Conservation (phyloP, 2,888 invertebrate species). For the Agonopterix alstromeriana region DNA sequence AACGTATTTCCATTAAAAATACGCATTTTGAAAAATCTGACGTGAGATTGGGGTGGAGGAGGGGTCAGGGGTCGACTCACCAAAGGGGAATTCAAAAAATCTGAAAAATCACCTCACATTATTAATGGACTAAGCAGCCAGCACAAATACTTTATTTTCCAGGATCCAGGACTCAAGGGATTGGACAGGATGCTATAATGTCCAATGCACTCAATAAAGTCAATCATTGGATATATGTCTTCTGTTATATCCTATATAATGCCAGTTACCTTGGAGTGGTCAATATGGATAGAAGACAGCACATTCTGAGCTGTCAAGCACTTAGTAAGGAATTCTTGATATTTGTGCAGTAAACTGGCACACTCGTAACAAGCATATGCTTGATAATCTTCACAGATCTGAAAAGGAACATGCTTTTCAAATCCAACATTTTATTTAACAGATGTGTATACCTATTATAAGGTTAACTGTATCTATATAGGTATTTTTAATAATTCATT, state of each 20-base stretch:
- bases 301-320: conserved; percentile 22
- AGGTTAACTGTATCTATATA: background rate
- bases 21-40: no score
- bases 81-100: no score
- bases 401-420: background rate
- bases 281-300: conserved; percentile 10
- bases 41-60: no score
- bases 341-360: conserved; percentile 21
- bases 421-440: background rate
- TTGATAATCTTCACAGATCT: conserved; percentile 6
- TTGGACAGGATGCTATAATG: background rate
- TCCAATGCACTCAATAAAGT: background rate
- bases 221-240: background rate
- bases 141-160: no score
- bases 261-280: conserved; percentile 11
- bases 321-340: conserved; percentile 23
- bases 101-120: no score
- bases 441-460: background rate
- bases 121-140: no score
- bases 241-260: background rate
- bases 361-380: conserved; percentile 26
- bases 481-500: background rate
- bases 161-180: no score
- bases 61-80: no score
- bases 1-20: no score